Base-by-base conservation (phyloP, 2,113 vertebrate genomes). In the Actenoides lindsayi region DNA sequence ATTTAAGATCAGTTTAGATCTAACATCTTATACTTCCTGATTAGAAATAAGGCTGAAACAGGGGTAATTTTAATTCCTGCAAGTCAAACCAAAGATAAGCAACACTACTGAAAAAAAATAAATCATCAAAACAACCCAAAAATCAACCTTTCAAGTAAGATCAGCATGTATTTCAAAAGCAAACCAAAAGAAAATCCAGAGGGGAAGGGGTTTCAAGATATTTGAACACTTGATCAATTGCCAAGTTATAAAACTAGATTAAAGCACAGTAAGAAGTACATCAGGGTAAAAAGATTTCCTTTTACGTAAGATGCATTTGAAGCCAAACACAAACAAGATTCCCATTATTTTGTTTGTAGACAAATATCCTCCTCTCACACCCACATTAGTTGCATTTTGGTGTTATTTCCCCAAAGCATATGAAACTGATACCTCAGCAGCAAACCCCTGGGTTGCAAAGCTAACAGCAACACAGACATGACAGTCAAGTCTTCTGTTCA, bases 181-280 rank as follows among this genome's bases (percentile, higher is more conserved):
- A 81, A 75, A 51, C 5, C 6, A 71, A 77, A 77, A 84, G 14
- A 25, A 70, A 83, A 76, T 13, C 7, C n/a, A 86, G 37, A 83
- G 28, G 25, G 30, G 27, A 87, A 89, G 11, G 19, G 3, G 15
- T 71, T 93, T 82, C 42, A 73, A 76, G 65, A n/a, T 6, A 53
- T 11, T 30, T 62, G 17, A 93, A 39, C 39, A 73, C 9, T 69
- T 68, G 42, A 81, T 35, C 57, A 76, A 42, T 4, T 79, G 44
- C 57, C 54, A 83, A n/a, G 65, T 82, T 88, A 90, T 13, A 94
- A 91, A 95, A 85, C 82, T 83, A 74, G 54, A 93, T 83, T 79
- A 96, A 91, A 56, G 10, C 53, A 84, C n/a, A 84, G 57, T 20
- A 77, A 83, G 31, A 87, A 77, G 62, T 31, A 64, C 28, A 62